These are phyloP conservation scores for Trachurus trachurus DNA, from an alignment of 2,797 vertebrate genomes.

Conservation along the genomic window DNA sequence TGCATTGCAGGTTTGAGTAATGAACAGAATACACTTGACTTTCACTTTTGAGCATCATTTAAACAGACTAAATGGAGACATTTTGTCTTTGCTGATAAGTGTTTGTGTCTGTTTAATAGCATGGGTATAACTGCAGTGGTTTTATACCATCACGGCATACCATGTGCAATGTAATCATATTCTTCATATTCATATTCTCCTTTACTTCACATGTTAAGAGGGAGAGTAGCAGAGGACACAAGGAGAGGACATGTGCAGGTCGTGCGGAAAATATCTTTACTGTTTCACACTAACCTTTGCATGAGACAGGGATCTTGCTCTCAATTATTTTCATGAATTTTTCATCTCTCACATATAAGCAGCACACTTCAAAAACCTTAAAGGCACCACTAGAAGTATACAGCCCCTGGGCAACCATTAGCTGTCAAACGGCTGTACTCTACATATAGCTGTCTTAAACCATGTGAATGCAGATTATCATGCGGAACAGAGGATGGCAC, in stretches of 20 bases:
- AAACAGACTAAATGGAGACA: not conserved
- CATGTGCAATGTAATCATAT: conserved; percentile 1
- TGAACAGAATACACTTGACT: not conserved
- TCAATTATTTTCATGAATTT: conserved; percentile 68
- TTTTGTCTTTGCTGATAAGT: not conserved
- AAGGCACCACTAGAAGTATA: conserved; percentile 52
- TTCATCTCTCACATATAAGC: conserved; percentile 55
- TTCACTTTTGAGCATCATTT: not conserved
- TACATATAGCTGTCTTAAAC: conserved; percentile 45
- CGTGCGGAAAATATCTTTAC: conserved; percentile 36
- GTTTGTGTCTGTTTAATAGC: not conserved
- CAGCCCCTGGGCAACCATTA: conserved; percentile 64
- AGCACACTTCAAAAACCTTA: conserved; percentile 66
- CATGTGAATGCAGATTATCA: conserved; percentile 36
- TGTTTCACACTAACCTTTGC: conserved; percentile 42
- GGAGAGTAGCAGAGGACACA: not conserved
- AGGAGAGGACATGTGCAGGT: conserved; percentile 12
- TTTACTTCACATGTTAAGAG: not conserved
- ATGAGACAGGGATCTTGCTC: conserved; percentile 36
- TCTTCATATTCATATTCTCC: too few species aligned
- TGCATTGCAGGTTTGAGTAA: not conserved
- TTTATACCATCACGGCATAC: not conserved
- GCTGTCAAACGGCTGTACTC: conserved; percentile 50
- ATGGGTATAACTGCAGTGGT: not conserved
- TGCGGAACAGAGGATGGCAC: conserved; percentile 13